phyloP scores from a whole-genome alignment of 2,113 vertebrate genomes.

The Zosterops pallidus region DNA sequence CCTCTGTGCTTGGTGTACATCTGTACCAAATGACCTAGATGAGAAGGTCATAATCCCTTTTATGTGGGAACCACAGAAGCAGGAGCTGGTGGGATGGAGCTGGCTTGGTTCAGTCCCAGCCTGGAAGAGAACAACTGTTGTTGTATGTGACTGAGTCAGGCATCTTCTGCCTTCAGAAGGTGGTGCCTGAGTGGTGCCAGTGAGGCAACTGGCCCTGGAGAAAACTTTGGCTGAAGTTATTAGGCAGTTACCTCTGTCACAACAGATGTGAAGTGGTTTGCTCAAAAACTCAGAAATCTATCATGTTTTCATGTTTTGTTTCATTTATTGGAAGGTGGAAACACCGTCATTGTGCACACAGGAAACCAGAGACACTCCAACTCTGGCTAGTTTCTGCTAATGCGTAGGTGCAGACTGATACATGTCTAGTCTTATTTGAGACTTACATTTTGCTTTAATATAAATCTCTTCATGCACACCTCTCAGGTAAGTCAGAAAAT shows the following conservation, averaged over 20 bases:
- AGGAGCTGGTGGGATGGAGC: not conserved
- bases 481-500: not conserved
- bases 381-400: not conserved
- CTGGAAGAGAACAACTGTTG: not conserved
- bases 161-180: not conserved
- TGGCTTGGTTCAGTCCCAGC: fast-evolving
- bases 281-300: not conserved
- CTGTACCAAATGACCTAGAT: not conserved
- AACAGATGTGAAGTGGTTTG: not conserved
- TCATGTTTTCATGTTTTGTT: not conserved
- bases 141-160: not conserved
- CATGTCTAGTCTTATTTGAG: not conserved
- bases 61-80: not conserved
- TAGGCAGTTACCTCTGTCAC: not conserved
- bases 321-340: not conserved
- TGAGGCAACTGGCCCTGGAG: not conserved
- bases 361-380: not conserved
- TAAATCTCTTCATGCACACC: not conserved
- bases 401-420: not conserved
- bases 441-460: not conserved
- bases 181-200: not conserved
- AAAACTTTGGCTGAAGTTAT: not conserved
- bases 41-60: fast-evolving
- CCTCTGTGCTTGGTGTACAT: not conserved
- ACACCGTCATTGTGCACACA: not conserved